Evolutionary conservation across 2,113 vertebrate genomes (phyloP).

Genomic region (Amphiprion ocellaris): DNA sequence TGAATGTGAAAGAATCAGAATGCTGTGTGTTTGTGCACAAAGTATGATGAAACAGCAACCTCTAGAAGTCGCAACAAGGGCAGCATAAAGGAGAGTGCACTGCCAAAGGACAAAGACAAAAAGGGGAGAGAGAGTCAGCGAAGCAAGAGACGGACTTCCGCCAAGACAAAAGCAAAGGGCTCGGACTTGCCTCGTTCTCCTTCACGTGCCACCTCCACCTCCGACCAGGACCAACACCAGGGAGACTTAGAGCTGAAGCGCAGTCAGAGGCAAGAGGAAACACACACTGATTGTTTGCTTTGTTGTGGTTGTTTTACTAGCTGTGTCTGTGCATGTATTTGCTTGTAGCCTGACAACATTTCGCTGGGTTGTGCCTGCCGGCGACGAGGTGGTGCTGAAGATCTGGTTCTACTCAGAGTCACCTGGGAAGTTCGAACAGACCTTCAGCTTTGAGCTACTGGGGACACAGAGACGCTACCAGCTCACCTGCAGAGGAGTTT

Average conservation of each 20-base stretch:
- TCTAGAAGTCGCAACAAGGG: slow-evolving; percentile 42
- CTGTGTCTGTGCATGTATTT: background rate
- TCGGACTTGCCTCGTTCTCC: slow-evolving; percentile 11
- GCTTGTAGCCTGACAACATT: slow-evolving; percentile 79
- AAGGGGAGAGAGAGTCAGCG: slow-evolving; percentile 40
- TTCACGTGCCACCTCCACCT: background rate
- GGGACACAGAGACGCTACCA: slow-evolving; percentile 86
- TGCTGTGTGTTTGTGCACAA: slow-evolving; percentile 9
- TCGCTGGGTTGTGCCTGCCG: slow-evolving; percentile 90
- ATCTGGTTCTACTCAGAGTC: slow-evolving; percentile 85
- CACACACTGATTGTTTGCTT: background rate
- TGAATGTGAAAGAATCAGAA: background rate
- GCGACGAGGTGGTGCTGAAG: slow-evolving; percentile 80
- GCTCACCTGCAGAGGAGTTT: slow-evolving; percentile 86
- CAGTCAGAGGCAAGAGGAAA: slow-evolving; percentile 77
- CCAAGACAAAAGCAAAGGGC: slow-evolving; percentile 49
- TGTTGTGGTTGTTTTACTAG: background rate
- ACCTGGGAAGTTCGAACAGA: slow-evolving; percentile 86
- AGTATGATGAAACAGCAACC: slow-evolving; percentile 67
- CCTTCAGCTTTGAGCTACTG: slow-evolving; percentile 89
- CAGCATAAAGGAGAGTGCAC: slow-evolving; percentile 66
- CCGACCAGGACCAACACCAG: slow-evolving; percentile 59
- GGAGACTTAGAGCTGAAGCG: slow-evolving; percentile 47
- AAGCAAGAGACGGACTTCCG: slow-evolving; percentile 46
- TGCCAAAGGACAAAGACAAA: slow-evolving; percentile 61